Percentiles rank a stretch among this genome's conserved stretches.
phyloP scores from a whole-genome alignment of 2,888 invertebrate genomes.

The Polietes domitor region DNA sequence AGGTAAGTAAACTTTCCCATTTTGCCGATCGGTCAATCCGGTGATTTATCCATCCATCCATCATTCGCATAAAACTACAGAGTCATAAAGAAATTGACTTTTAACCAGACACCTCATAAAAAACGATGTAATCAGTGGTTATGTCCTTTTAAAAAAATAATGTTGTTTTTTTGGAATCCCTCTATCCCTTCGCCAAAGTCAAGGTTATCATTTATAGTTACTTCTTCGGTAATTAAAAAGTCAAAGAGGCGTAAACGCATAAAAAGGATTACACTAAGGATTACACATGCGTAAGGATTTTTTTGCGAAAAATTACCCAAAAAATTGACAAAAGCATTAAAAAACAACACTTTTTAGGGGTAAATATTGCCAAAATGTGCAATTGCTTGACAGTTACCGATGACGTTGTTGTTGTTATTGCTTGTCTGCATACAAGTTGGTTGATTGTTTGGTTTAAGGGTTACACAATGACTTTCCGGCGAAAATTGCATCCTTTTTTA shows the following conservation, averaged over 20 bases:
- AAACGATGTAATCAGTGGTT: slow-evolving; percentile 7
- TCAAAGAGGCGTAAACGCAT: slow-evolving; percentile 35
- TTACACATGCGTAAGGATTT: slow-evolving; percentile 34
- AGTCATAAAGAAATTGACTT: slow-evolving; percentile 33
- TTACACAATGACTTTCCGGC: slow-evolving; percentile 36
- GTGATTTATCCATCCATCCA: slow-evolving; percentile 1
- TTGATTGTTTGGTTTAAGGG: slow-evolving; percentile 39
- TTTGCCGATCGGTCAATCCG: too few species aligned
- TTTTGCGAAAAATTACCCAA: slow-evolving; percentile 36
- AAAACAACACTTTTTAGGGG: slow-evolving; percentile 15
- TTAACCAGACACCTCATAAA: slow-evolving; percentile 40
- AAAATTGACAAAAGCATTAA: slow-evolving; percentile 21
- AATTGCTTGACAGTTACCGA: too few species aligned
- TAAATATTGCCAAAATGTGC: slow-evolving; percentile 9
- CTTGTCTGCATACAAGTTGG: background rate
- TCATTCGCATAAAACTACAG: slow-evolving; percentile 6
- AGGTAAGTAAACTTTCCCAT: slow-evolving; percentile 13
- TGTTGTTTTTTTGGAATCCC: background rate
- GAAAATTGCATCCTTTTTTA: slow-evolving; percentile 50
- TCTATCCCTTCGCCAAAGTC: slow-evolving; percentile 23
- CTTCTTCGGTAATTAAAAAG: slow-evolving; percentile 40
- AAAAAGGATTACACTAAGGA: slow-evolving; percentile 44
- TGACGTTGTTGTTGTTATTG: background rate
- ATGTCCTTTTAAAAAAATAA: background rate
- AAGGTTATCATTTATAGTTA: slow-evolving; percentile 37